Base-by-base conservation (phyloP, 2,888 invertebrate species). In the Micropterix aruncella region DNA sequence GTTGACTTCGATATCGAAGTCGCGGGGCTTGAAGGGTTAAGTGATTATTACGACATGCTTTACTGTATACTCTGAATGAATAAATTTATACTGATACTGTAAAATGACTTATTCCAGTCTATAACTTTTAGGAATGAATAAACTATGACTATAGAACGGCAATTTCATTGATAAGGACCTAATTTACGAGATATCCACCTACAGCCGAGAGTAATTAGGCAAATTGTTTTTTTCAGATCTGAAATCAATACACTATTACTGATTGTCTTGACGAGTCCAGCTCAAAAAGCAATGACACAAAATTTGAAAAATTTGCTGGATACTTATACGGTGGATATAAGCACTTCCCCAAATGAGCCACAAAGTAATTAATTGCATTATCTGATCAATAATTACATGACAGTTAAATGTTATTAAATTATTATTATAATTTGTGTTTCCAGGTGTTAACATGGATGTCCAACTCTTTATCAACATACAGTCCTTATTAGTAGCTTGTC, bases 381-480 rank as follows among this genome's bases (percentile, higher is more conserved):
- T n/a, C n/a, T n/a, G n/a, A n/a, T n/a, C n/a, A n/a, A n/a, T n/a
- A n/a, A n/a, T n/a, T n/a, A n/a, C n/a, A n/a, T n/a, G n/a, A n/a
- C n/a, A n/a, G n/a, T n/a, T 4, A n/a, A 38, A n/a, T 5, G 17
- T 14, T 38, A n/a, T n/a, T 38, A 37, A 4, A 15, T 43, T 19
- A 37, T 2, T 16, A 2, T 38, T 38, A 12, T 41, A 41, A 12
- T 37, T 4, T 42, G 18, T 38, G n/a, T 41, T 61, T 61, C 16
- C 59, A 67, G 68, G 50, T 14, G 48, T 62, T 16, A 61, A 62
- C 9, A 56, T 66, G 48, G 62, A 60, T 54, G 58, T 55, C 14
- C 65, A 65, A 16, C 50, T 69, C 3, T 54, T 54, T 1, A 53
- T 67, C 15, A 66, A 66, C 46, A 57, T 70, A 2, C 70, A 70